phyloP scores from a whole-genome alignment of 2,797 vertebrate species.

The Diceros bicornis region DNA sequence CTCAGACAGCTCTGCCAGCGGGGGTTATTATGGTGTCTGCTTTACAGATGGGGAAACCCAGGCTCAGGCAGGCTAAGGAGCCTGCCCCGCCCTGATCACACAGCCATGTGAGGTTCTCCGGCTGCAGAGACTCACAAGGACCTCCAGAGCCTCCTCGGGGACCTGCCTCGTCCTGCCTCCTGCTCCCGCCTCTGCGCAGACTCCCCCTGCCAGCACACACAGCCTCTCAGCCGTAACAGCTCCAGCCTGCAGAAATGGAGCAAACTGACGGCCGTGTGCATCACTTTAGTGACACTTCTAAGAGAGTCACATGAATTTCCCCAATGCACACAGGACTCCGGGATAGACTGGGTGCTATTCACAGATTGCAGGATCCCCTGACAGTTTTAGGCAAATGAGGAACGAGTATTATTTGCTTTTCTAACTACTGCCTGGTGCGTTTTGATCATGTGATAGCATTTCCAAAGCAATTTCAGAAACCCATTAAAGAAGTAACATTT shows the following conservation, averaged over 20 bases:
- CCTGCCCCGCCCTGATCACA: background rate
- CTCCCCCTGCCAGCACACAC: background rate
- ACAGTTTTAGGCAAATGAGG: constrained; percentile 65
- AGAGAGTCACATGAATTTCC: constrained; percentile 72
- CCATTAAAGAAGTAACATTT: constrained; percentile 71
- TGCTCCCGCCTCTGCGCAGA: too few relatives aligned
- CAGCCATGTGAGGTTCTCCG: too few relatives aligned
- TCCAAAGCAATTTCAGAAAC: constrained; percentile 75
- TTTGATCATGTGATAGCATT: constrained; percentile 64
- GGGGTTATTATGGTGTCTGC: background rate
- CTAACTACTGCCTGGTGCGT: constrained; percentile 57
- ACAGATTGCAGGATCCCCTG: background rate
- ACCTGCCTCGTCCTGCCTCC: background rate
- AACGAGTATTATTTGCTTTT: constrained; percentile 68
- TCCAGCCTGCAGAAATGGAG: constrained; percentile 7
- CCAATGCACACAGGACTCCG: constrained; percentile 32
- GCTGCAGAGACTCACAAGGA: background rate
- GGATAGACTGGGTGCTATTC: constrained; percentile 40
- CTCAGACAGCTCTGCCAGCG: background rate
- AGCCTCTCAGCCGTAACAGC: background rate
- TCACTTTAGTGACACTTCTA: constrained; percentile 46
- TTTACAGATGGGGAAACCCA: background rate
- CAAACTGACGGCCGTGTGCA: background rate
- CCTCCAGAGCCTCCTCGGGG: background rate
- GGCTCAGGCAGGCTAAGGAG: background rate